Conservation (phyloP, 2,113 vertebrate genomes). For the Menura novaehollandiae region DNA sequence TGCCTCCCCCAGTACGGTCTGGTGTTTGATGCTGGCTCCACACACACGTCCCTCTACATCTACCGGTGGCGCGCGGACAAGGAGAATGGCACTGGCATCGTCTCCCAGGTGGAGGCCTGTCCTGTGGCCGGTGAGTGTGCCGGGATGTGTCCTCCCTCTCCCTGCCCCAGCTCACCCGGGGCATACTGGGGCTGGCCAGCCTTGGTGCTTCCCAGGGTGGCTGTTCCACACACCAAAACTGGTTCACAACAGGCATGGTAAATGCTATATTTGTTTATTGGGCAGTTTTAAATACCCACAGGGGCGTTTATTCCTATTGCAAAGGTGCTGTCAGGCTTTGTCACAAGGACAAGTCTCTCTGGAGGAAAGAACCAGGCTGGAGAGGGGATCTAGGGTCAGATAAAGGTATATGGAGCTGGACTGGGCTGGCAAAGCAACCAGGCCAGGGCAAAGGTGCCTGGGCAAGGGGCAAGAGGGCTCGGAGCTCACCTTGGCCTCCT, state of each 20-base stretch:
- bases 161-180: background rate
- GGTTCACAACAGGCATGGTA: background rate
- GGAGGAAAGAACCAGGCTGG: background rate
- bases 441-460: background rate
- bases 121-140: conserved; percentile 71
- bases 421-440: background rate
- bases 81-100: conserved; percentile 83
- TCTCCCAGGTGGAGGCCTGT: conserved; percentile 84
- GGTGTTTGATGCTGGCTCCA: conserved; percentile 91
- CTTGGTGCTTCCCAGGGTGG: fast-evolving
- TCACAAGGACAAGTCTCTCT: background rate
- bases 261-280: background rate
- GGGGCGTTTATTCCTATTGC: background rate
- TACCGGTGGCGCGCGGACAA: conserved; percentile 87
- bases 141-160: fast-evolving
- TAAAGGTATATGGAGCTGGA: background rate
- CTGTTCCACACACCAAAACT: background rate
- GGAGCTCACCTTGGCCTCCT: background rate
- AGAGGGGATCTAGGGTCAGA: background rate
- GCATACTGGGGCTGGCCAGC: background rate
- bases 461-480: background rate
- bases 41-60: conserved; percentile 84
- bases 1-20: conserved; percentile 79
- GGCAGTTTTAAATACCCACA: background rate
- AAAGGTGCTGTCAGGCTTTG: background rate